A percentile compares a stretch with the other conserved stretches of the same genome.
phyloP scores from a whole-genome alignment of 2,888 invertebrate genomes.

The Agonopterix heracliana region DNA sequence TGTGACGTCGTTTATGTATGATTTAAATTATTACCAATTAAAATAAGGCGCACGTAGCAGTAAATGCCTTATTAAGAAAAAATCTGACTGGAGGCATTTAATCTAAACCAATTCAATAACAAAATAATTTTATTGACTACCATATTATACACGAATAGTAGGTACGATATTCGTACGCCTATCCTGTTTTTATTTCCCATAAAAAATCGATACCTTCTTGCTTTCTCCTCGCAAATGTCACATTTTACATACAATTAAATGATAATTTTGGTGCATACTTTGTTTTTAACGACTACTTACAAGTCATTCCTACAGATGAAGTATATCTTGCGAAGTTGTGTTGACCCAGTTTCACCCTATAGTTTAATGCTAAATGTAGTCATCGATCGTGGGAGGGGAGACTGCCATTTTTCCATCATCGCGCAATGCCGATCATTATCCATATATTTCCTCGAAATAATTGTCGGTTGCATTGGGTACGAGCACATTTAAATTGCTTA shows the following conservation, averaged over 20 bases:
- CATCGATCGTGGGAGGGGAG: conserved; percentile 8
- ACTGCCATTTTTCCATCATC: conserved; percentile 12
- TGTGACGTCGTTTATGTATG: too few species aligned
- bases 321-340: neutral
- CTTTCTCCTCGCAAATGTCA: conserved; percentile 48
- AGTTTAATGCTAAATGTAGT: conserved; percentile 10
- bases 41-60: too few species aligned
- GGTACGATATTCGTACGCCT: too few species aligned
- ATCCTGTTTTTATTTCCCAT: too few species aligned
- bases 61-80: too few species aligned
- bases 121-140: too few species aligned
- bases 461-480: conserved; percentile 14
- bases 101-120: too few species aligned
- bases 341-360: conserved; percentile 14
- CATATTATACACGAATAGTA: too few species aligned
- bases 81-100: too few species aligned
- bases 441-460: conserved; percentile 11
- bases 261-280: conserved; percentile 26
- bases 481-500: conserved; percentile 9
- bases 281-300: neutral
- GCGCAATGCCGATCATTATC: conserved; percentile 11
- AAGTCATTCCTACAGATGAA: too few species aligned
- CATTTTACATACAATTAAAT: conserved; percentile 49
- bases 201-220: neutral
- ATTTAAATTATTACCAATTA: too few species aligned